phyloP scores from a whole-genome alignment of 2,113 vertebrate genomes.

The Brienomyrus longianalis region DNA sequence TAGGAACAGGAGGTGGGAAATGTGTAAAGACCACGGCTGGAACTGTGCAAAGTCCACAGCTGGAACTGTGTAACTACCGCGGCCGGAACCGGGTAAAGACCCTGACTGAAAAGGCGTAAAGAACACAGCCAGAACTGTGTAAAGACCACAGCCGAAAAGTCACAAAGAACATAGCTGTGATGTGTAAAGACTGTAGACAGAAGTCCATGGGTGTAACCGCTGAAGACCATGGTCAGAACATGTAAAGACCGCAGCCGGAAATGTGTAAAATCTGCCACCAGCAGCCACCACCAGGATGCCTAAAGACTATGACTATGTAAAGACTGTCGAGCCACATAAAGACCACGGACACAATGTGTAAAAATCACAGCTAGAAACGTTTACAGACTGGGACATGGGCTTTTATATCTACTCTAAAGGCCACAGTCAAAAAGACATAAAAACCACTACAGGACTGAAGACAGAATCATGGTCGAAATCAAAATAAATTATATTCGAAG shows the following conservation, averaged over 20 bases:
- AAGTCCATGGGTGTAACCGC: background rate
- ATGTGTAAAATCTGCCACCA: too few relatives aligned
- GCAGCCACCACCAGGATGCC: background rate
- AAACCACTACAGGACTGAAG: background rate
- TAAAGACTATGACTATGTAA: background rate
- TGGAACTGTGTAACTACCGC: background rate
- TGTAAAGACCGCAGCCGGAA: background rate
- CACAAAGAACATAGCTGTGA: background rate
- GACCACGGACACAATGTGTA: background rate
- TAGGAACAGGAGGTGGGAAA: background rate
- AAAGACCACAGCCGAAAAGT: background rate
- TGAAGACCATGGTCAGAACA: too few relatives aligned
- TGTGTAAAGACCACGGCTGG: background rate
- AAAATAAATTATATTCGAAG: background rate
- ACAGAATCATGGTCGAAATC: background rate
- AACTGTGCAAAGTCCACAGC: background rate
- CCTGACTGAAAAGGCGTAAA: background rate
- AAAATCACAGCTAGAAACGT: background rate
- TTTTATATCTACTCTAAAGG: background rate
- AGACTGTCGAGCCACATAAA: background rate
- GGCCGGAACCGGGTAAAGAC: background rate
- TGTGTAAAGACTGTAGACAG: background rate
- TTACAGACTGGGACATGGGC: too few relatives aligned
- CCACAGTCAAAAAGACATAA: background rate
- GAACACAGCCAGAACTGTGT: background rate